Conservation (phyloP, 2,888 invertebrate species). For the Uloborus plumipes region DNA sequence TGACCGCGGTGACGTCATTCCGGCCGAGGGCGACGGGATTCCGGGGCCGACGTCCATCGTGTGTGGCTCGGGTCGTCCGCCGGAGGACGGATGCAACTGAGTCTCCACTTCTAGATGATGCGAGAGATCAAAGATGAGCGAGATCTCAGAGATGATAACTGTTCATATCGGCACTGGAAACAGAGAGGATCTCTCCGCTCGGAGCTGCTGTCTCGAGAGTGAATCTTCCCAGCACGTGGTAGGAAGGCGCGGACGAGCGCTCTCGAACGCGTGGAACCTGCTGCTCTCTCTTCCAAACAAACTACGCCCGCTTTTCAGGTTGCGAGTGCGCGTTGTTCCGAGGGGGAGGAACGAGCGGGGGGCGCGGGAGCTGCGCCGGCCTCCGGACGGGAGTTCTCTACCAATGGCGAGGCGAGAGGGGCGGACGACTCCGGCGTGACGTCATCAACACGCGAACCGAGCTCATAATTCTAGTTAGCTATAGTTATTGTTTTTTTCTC, state of each 20-base stretch:
- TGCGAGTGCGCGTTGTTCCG: constrained; percentile 21
- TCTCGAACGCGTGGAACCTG: constrained; percentile 43
- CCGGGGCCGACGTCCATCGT: constrained; percentile 41
- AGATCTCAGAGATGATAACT: too few relatives aligned
- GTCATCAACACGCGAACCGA: constrained; percentile 56
- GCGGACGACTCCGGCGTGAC: constrained; percentile 42
- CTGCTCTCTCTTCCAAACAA: constrained; percentile 35
- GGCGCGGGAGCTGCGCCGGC: constrained; percentile 22
- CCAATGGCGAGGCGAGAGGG: constrained; percentile 45
- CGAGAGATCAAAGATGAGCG: too few relatives aligned
- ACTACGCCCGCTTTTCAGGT: constrained; percentile 40
- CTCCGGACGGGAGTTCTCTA: constrained; percentile 33
- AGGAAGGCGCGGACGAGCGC: constrained; percentile 18
- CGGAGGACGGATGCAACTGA: too few relatives aligned
- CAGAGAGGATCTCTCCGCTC: too few relatives aligned
- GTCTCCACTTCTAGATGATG: too few relatives aligned
- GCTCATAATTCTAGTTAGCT: constrained; percentile 56
- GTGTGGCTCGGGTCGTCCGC: too few relatives aligned
- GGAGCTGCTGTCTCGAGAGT: neutral
- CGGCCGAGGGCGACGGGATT: constrained; percentile 41
- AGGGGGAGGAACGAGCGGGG: constrained; percentile 19
- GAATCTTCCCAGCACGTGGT: neutral
- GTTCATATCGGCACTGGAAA: too few relatives aligned
- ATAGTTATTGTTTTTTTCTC: neutral
- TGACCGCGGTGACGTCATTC: constrained; percentile 57